Evolutionary conservation across 2,113 vertebrate genomes (phyloP).

Genomic region (Amphiprion percula): DNA sequence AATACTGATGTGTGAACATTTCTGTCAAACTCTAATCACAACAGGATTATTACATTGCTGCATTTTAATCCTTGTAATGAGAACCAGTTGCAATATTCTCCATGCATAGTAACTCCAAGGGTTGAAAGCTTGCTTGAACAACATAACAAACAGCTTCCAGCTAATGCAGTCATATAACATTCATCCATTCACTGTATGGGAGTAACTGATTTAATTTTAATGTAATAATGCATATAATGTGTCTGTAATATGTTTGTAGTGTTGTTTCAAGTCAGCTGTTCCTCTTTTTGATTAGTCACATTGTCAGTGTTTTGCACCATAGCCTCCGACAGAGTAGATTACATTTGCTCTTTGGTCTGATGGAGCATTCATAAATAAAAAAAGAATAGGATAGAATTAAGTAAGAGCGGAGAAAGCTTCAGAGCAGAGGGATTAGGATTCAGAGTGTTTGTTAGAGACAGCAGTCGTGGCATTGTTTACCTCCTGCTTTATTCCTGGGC

Average conservation of each 20-base stretch:
- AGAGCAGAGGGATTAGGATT: slow-evolving; percentile 59
- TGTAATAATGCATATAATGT: slow-evolving; percentile 26
- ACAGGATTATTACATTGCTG: neutral
- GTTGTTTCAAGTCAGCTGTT: slow-evolving; percentile 49
- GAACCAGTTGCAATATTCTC: neutral
- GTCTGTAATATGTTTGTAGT: slow-evolving; percentile 37
- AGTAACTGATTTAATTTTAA: slow-evolving; percentile 23
- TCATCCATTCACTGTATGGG: slow-evolving; percentile 14
- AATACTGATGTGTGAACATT: neutral
- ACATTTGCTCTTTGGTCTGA: slow-evolving; percentile 63
- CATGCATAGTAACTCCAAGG: neutral
- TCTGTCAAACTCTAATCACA: slow-evolving; percentile 38
- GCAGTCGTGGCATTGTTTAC: slow-evolving; percentile 66
- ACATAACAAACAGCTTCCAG: slow-evolving; percentile 12
- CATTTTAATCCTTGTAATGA: slow-evolving; percentile 30
- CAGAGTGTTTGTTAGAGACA: slow-evolving; percentile 59
- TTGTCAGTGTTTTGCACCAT: slow-evolving; percentile 37
- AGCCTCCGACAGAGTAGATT: slow-evolving; percentile 37
- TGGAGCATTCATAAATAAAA: slow-evolving; percentile 55
- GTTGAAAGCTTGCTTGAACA: neutral
- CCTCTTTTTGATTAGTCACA: slow-evolving; percentile 50
- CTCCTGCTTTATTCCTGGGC: slow-evolving; percentile 55
- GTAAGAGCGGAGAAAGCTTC: slow-evolving; percentile 43
- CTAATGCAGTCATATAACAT: slow-evolving; percentile 5
- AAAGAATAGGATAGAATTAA: slow-evolving; percentile 39